phyloP scores from a whole-genome alignment of 2,113 vertebrate species.

The Elanoides forficatus region DNA sequence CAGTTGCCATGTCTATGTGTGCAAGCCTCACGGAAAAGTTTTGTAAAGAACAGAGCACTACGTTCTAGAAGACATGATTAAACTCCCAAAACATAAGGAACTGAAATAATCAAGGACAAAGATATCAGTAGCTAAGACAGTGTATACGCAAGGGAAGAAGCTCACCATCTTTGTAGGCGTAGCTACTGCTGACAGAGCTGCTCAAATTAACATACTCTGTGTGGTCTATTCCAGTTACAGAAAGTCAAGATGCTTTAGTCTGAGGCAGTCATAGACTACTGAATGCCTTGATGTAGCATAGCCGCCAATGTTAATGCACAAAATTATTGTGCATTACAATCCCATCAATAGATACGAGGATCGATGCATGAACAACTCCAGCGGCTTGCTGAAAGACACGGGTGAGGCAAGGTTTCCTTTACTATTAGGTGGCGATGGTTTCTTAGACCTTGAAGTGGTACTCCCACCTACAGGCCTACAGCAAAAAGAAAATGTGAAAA shows the following conservation, averaged over 20 bases:
- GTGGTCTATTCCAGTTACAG: background rate
- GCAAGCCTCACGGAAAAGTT: constrained; percentile 18
- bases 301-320: background rate
- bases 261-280: background rate
- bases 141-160: background rate
- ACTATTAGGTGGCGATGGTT: background rate
- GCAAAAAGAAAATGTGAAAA: background rate
- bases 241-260: background rate
- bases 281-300: background rate
- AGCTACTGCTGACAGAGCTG: background rate
- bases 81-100: background rate
- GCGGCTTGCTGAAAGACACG: background rate
- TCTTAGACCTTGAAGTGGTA: background rate
- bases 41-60: constrained; percentile 2
- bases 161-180: background rate
- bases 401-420: background rate
- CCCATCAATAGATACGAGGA: background rate
- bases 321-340: background rate
- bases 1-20: background rate
- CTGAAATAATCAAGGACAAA: background rate
- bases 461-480: background rate
- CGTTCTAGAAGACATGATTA: background rate
- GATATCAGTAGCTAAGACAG: background rate
- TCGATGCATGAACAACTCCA: background rate
- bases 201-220: background rate